Base-by-base conservation (phyloP, 2,797 vertebrate genomes). In the Centropyge bicolor region DNA sequence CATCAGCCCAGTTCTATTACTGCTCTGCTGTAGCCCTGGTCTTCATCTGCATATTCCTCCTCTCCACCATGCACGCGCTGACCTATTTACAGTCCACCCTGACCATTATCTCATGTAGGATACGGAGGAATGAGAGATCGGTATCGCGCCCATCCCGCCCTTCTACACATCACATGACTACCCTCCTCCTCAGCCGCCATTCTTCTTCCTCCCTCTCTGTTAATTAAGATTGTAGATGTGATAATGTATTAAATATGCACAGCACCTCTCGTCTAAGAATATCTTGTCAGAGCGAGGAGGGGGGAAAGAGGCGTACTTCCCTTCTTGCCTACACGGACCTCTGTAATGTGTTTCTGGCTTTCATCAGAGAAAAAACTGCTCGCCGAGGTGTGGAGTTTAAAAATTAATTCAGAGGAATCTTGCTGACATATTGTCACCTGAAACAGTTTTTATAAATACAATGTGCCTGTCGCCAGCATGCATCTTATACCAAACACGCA, bases 191-290 rank as follows among this genome's bases (percentile, higher is more conserved):
- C 66, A 84, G 82, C 72, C 17, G 10, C 72, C 76, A 67, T 75
- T 76, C 81, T 78, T 62, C 46, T 83, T 80, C 80, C 84, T 77
- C 74, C 60, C 73, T 82, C 82, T 80, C 80, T 66, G 86, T 93
- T 95, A 93, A 95, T 94, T 95, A 95, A 93, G 92, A 94, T 94
- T 70, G 86, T 82, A 81, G 72, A 83, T 78, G 86, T 86, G 93
- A 94, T 95, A 94, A 89, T 84, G 84, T 82, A 89, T 94, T 93
- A 93, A 94, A 94, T 94, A 94, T 94, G 89, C 91, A 86, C 83
- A 64, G 84, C 90, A 91, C 89, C 86, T 93, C 88, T 90, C 88
- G 88, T 93, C 92, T 90, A 89, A 93, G 91, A 94, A 94, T 93
- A 93, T 93, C 90, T 89, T 78, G 81, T 92, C 89, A 82, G 73